Conservation (phyloP, 2,113 vertebrate species). For the Ranitomeya imitator region DNA sequence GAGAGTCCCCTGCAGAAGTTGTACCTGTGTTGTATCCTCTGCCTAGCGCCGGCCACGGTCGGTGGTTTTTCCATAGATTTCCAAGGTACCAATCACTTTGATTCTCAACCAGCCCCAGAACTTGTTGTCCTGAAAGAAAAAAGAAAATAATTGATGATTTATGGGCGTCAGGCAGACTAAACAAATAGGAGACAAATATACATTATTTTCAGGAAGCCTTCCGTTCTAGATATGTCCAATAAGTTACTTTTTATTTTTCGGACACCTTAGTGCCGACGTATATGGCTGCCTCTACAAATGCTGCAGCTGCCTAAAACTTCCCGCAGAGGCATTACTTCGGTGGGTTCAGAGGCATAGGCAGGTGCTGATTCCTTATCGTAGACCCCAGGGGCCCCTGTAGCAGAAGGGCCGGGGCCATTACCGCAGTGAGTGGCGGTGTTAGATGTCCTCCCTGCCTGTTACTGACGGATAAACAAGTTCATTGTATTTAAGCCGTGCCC, state of each 20-base stretch:
- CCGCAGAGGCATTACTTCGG: no score
- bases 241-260: neutral
- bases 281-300: neutral
- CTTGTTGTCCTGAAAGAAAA: slow-evolving; percentile 88
- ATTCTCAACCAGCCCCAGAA: slow-evolving; percentile 96
- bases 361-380: no score
- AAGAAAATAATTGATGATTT: neutral
- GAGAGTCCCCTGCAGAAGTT: neutral
- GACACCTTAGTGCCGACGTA: neutral
- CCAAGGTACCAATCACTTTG: slow-evolving; percentile 99
- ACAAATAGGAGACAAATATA: neutral
- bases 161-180: neutral
- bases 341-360: no score
- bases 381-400: no score
- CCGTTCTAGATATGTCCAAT: no score
- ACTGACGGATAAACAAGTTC: slow-evolving; percentile 44
- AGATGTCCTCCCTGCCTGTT: slow-evolving; percentile 33
- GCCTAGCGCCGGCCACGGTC: slow-evolving; percentile 94
- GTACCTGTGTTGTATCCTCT: slow-evolving; percentile 96
- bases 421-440: neutral
- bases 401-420: no score
- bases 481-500: slow-evolving; percentile 49
- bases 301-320: neutral
- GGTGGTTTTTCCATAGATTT: slow-evolving; percentile 98
- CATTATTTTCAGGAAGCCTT: neutral